Conservation (phyloP, 1,140 invertebrate species). For the Aphaenogaster ashmeadi region DNA sequence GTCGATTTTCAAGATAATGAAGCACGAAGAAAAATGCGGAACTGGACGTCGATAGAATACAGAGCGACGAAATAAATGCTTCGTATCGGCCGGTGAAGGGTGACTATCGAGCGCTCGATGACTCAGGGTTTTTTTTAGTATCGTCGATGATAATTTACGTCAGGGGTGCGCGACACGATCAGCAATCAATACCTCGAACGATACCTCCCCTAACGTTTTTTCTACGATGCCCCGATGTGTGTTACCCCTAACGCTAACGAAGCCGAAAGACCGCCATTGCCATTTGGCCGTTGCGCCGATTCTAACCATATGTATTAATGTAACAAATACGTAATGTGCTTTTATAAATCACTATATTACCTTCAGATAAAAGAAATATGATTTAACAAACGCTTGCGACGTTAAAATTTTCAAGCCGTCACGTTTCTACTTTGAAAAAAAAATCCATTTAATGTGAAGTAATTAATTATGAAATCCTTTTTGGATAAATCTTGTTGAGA, state of each 20-base stretch:
- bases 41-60: constrained; percentile 60
- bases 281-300: constrained; percentile 15
- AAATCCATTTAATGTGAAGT: neutral
- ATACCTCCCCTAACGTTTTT: constrained; percentile 71
- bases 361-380: neutral
- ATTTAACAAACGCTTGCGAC: neutral
- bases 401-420: neutral
- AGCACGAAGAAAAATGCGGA: constrained; percentile 48
- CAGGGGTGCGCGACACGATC: constrained; percentile 81
- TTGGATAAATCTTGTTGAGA: neutral
- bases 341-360: neutral
- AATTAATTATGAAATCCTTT: neutral
- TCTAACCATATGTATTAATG: neutral
- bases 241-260: constrained; percentile 56
- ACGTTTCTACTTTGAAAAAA: neutral
- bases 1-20: constrained; percentile 18
- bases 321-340: neutral
- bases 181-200: constrained; percentile 81
- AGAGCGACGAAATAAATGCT: constrained; percentile 59
- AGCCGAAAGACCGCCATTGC: constrained; percentile 45
- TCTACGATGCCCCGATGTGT: constrained; percentile 62
- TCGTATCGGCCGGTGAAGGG: constrained; percentile 74
- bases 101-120: constrained; percentile 79
- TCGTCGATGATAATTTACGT: constrained; percentile 83
- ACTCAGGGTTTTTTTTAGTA: constrained; percentile 81